Base-by-base conservation (phyloP, 2,797 vertebrate species). In the Gobio occitaniae region DNA sequence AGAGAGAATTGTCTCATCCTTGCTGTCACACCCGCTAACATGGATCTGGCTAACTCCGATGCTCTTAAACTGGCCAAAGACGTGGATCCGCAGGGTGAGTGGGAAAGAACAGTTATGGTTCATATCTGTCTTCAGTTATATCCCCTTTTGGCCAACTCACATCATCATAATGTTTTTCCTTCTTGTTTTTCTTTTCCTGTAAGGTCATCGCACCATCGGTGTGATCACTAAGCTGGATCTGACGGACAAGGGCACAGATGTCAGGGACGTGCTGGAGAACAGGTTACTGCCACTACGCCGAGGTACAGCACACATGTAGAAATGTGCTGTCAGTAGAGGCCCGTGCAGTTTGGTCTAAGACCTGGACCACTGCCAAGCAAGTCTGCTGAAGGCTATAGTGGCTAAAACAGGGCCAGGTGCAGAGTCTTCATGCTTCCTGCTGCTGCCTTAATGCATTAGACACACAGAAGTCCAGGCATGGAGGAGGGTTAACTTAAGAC, bases 161-260 rank as follows among this genome's bases (percentile, higher is more conserved):
- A 38, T 21, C 50, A 36, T n/a, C 19, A 4, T 38, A 70, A n/a
- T 29, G 56, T 50, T 59, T 65, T 71, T 48, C 10, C 38, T 36
- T 41, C 21, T 84, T 69, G 59, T 66, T 66, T 50, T 52, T 76
- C 16, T 19, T 50, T 71, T 41, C 11, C 25, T 47, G 81, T 83
- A 78, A 99, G 97, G 97, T 77, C 95, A 96, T 84, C 95, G 97
- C 77, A 99, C 97, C 74, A 98, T 98, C 0, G 97, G 97, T 48
- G 97, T 98, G 29, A 97, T 98, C 92, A 99, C 98, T 84, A 98
- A 98, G 84, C 92, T 99, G 90, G 97, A 98, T 92, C 94, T 98
- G 78, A 98, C 98, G 97, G 97, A 99, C 90, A 93, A 97, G 92
- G 97, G 97, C 88, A 99, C 97, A 2, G 95, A 98, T 90, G 97